These are phyloP conservation scores for Pangasius larnaudii DNA, from an alignment of 2,797 vertebrate species.

Conservation along the genomic window DNA sequence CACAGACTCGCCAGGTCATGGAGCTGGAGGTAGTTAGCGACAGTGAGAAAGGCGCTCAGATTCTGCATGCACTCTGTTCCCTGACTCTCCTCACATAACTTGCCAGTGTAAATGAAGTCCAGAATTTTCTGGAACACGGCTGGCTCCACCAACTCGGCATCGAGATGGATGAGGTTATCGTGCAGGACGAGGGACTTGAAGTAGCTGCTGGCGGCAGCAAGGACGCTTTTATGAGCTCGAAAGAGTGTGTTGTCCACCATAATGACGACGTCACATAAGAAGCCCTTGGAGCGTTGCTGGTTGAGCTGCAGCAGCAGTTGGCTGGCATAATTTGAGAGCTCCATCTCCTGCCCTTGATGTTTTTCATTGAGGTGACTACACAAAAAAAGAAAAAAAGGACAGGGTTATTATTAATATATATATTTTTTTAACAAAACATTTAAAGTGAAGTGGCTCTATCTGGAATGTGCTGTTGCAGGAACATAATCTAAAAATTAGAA, in stretches of 20 bases:
- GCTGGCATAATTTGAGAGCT: conserved; percentile 99
- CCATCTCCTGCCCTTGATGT: conserved; percentile 84
- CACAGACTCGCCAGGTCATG: conserved; percentile 95
- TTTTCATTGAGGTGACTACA: conserved; percentile 54
- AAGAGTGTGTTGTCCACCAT: conserved; percentile 98
- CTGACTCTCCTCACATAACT: conserved; percentile 84
- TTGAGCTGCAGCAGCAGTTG: conserved; percentile 99
- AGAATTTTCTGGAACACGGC: conserved; percentile 94
- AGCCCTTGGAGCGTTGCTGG: conserved; percentile 98
- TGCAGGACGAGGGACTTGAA: conserved; percentile 98
- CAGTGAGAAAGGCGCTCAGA: conserved; percentile 91
- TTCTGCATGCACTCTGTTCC: conserved; percentile 84
- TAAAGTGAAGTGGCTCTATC: not conserved
- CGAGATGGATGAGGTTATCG: conserved; percentile 98
- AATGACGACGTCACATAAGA: conserved; percentile 97
- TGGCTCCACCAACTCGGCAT: conserved; percentile 98
- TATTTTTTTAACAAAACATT: not conserved
- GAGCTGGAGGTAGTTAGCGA: conserved; percentile 99
- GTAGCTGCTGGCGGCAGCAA: conserved; percentile 98
- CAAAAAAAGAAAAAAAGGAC: not conserved
- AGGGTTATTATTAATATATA: not conserved
- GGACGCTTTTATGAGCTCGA: conserved; percentile 96
- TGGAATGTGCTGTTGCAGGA: not conserved
- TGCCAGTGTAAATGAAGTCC: conserved; percentile 99
- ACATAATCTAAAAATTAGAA: not conserved